Conservation (phyloP, 2,888 invertebrate genomes). For the Zaprionus lineosus region DNA sequence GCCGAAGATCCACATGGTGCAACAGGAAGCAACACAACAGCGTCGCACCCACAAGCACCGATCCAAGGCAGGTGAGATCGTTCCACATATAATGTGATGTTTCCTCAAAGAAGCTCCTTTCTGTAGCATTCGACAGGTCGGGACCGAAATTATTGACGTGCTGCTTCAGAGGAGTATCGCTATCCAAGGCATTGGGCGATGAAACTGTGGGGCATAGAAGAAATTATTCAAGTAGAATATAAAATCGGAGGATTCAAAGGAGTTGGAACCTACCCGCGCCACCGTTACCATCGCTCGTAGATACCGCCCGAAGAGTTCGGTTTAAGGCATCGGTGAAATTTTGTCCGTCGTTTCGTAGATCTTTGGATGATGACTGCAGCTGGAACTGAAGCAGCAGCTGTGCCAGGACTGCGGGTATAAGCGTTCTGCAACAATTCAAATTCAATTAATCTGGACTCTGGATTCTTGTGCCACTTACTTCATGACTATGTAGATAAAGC, state of each 20-base stretch:
- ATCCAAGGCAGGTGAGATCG: conserved; percentile 80
- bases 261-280: not conserved
- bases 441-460: not conserved
- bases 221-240: not conserved
- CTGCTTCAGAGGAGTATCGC: conserved; percentile 35
- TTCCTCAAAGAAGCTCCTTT: conserved; percentile 19
- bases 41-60: conserved; percentile 78
- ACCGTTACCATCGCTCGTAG: conserved; percentile 13
- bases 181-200: conserved; percentile 32
- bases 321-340: conserved; percentile 30
- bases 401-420: conserved; percentile 81
- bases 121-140: conserved; percentile 15
- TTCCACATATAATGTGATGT: conserved; percentile 69
- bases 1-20: conserved; percentile 82
- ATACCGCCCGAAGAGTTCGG: conserved; percentile 58
- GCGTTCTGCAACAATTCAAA: conserved; percentile 67
- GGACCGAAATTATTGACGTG: conserved; percentile 4
- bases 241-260: too few species aligned
- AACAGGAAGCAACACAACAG: conserved; percentile 78
- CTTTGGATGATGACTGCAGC: conserved; percentile 4
- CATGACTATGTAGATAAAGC: conserved; percentile 82
- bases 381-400: conserved; percentile 82
- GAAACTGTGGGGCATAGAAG: not conserved
- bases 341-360: not conserved
- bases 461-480: conserved; percentile 74